A percentile compares a stretch with the other conserved stretches of the same genome.
These are phyloP conservation scores for Steinernema scapterisci DNA, from an alignment of 2,888 invertebrate species.

Conservation along the genomic window DNA sequence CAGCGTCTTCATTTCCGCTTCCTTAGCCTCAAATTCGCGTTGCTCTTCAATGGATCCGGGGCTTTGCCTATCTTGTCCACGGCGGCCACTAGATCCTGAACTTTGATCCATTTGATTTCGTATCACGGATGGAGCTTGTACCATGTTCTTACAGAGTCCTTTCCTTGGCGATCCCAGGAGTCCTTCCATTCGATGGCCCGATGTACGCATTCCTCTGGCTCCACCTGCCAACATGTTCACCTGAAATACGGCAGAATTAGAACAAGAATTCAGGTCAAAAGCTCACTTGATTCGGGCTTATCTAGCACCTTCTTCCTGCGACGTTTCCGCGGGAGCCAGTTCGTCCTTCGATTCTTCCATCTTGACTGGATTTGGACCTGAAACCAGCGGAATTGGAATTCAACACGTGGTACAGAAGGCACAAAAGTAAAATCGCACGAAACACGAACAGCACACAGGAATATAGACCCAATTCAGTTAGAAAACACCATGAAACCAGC, in stretches of 20 bases:
- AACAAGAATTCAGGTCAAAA: neutral
- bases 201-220: slow-evolving; percentile 49
- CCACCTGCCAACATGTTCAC: slow-evolving; percentile 51
- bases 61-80: slow-evolving; percentile 55
- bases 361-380: too few species aligned
- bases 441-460: too few species aligned
- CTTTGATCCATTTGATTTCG: neutral
- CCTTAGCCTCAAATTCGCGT: slow-evolving; percentile 55
- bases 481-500: too few species aligned
- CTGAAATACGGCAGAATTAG: slow-evolving; percentile 33
- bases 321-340: neutral
- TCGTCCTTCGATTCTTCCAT: slow-evolving; percentile 3
- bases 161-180: slow-evolving; percentile 52
- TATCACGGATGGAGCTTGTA: neutral
- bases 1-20: slow-evolving; percentile 47
- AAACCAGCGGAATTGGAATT: too few species aligned
- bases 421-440: too few species aligned
- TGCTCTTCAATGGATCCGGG: slow-evolving; percentile 59
- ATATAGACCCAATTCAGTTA: too few species aligned
- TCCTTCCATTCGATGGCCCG: slow-evolving; percentile 50
- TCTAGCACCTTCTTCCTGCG: neutral
- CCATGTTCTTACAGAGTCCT: slow-evolving; percentile 55
- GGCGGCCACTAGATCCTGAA: slow-evolving; percentile 57
- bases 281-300: neutral
- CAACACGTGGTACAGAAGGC: too few species aligned